Base-by-base conservation (phyloP, 2,797 vertebrate genomes). In the Lagocephalus sceleratus region DNA sequence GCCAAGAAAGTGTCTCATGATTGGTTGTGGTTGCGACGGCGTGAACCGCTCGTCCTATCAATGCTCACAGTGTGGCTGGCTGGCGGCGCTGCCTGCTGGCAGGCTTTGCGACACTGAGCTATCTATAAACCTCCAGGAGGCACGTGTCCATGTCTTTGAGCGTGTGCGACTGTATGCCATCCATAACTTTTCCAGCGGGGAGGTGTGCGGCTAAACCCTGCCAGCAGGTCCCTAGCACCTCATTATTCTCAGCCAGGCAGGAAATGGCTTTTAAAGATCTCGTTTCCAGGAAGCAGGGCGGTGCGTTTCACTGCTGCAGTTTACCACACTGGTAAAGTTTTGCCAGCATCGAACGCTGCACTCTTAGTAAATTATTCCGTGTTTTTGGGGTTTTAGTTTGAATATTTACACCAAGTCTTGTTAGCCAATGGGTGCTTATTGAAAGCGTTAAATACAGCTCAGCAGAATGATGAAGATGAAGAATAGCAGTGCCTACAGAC, bases 201-300 rank as follows among this genome's bases (percentile, higher is more conserved):
- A 73, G 67, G 52, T 68, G 61, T 50, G 64, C 17, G 17, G 65
- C 65, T 79, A 76, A 79, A 60, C 26, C 3, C 11, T 11, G 8
- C 26, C 26, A 29, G 26, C 26, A 29, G 39, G n/a, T 14, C 76
- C 71, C 54, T 47, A 81, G 70, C 79, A 72, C 71, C 79, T 86
- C 85, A 82, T 87, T 81, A 83, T 84, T 84, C 76, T 67, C 68
- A 78, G 75, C 78, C 80, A 69, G 73, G 64, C 79, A 84, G 82
- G 80, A 85, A 84, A 78, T 82, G 76, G 76, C 57, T 79, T 85
- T 81, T 66, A 58, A 59, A 83, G 70, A 73, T 78, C 66, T 73
- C 72, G 11, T 35, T 35, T 35, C 14, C 12, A 35, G 11, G 3
- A 35, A 35, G 32, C 12, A 12, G 26, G 26, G 7, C 26, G 8